Conservation (phyloP, 2,888 invertebrate species). For the Euproctis similis region DNA sequence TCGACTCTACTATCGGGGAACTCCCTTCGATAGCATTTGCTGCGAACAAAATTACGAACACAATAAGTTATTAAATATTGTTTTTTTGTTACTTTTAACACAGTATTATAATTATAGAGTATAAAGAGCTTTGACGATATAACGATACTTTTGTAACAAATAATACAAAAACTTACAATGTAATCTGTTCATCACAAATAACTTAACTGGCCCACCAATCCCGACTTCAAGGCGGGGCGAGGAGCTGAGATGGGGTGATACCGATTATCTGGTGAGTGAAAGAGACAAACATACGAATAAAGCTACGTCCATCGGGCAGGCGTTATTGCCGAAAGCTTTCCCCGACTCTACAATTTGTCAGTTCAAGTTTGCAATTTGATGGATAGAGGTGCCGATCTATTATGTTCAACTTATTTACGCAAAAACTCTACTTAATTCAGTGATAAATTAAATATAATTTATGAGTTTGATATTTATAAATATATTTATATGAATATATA, state of each 20-base stretch:
- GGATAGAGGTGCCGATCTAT: slow-evolving; percentile 15
- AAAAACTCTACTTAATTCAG: too few relatives aligned
- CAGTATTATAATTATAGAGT: too few relatives aligned
- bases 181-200: slow-evolving; percentile 26
- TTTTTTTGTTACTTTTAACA: too few relatives aligned
- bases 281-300: slow-evolving; percentile 18
- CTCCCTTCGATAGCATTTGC: too few relatives aligned
- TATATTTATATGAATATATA: too few relatives aligned
- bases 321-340: slow-evolving; percentile 20
- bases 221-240: slow-evolving; percentile 33
- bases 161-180: slow-evolving; percentile 14
- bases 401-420: too few relatives aligned
- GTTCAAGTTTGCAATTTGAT: slow-evolving; percentile 34
- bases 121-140: not conserved
- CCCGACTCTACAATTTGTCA: slow-evolving; percentile 19
- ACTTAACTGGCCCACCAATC: slow-evolving; percentile 31
- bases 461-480: too few relatives aligned
- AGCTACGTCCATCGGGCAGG: slow-evolving; percentile 28
- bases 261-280: slow-evolving; percentile 9
- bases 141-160: slow-evolving; percentile 13
- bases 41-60: too few relatives aligned
- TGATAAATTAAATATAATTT: too few relatives aligned
- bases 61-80: too few relatives aligned
- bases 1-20: too few relatives aligned
- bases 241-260: slow-evolving; percentile 25